phyloP scores from a whole-genome alignment of 2,113 vertebrate genomes.

The Isichthys henryi region DNA sequence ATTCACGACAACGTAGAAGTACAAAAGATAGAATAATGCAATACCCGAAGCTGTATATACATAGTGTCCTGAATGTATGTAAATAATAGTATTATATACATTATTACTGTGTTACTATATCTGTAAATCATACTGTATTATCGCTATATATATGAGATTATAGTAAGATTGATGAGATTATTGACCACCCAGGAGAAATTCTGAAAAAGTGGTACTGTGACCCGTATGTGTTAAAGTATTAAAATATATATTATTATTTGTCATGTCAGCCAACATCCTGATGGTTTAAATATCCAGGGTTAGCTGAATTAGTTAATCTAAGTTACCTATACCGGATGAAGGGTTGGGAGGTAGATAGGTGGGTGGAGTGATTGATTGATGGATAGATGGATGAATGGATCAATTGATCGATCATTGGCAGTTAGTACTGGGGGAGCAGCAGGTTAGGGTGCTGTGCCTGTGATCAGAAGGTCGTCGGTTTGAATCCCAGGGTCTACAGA shows the following conservation, averaged over 20 bases:
- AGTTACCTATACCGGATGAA: not conserved
- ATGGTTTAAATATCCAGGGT: not conserved
- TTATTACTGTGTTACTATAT: not conserved
- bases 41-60: not conserved
- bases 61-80: not conserved
- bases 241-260: not conserved
- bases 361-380: not conserved
- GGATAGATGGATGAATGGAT: not conserved
- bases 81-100: not conserved
- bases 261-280: not conserved
- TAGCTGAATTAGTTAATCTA: not conserved
- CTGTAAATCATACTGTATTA: not conserved
- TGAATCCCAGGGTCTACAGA: not conserved
- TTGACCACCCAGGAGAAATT: not conserved
- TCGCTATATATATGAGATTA: not conserved
- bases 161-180: not conserved
- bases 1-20: not conserved
- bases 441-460: not conserved
- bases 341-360: not conserved
- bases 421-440: not conserved
- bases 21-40: not conserved
- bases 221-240: not conserved
- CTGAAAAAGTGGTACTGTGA: not conserved
- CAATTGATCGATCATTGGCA: not conserved
- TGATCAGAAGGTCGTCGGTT: not conserved